Percentiles rank a stretch among this genome's conserved stretches.
These are phyloP conservation scores for Drosophila pseudotalamancana DNA, from an alignment of 2,888 invertebrate species.

Conservation along the genomic window DNA sequence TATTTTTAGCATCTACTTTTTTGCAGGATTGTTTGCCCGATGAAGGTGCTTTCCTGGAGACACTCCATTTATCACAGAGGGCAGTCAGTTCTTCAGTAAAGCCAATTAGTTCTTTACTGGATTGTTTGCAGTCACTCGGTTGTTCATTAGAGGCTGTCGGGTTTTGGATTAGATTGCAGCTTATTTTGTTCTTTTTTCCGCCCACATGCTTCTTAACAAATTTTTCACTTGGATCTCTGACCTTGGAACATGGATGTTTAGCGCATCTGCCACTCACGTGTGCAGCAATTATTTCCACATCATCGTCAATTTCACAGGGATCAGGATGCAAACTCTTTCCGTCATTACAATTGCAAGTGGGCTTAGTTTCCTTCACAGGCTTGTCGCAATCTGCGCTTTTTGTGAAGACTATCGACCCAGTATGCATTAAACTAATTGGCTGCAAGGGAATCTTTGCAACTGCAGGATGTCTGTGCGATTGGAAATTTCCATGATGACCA, in stretches of 20 bases:
- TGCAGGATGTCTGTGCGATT: neutral
- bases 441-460: neutral
- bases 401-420: neutral
- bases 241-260: slow-evolving; percentile 12
- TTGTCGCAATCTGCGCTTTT: neutral
- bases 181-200: neutral
- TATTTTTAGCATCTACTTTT: neutral
- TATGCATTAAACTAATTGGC: slow-evolving; percentile 9
- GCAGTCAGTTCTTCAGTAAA: too few species aligned
- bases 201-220: slow-evolving; percentile 17
- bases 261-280: slow-evolving; percentile 12
- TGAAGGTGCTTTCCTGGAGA: too few species aligned
- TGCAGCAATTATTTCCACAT: slow-evolving; percentile 15
- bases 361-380: neutral
- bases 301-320: slow-evolving; percentile 11
- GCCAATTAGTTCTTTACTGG: too few species aligned
- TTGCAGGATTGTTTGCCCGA: neutral
- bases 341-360: neutral
- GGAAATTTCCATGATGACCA: neutral
- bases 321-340: neutral
- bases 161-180: neutral
- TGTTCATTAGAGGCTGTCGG: neutral
- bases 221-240: slow-evolving; percentile 2
- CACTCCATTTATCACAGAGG: too few species aligned
- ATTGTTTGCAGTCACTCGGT: too few species aligned